These are phyloP conservation scores for Miltochrista miniata DNA, from an alignment of 2,888 invertebrate genomes.

Conservation along the genomic window DNA sequence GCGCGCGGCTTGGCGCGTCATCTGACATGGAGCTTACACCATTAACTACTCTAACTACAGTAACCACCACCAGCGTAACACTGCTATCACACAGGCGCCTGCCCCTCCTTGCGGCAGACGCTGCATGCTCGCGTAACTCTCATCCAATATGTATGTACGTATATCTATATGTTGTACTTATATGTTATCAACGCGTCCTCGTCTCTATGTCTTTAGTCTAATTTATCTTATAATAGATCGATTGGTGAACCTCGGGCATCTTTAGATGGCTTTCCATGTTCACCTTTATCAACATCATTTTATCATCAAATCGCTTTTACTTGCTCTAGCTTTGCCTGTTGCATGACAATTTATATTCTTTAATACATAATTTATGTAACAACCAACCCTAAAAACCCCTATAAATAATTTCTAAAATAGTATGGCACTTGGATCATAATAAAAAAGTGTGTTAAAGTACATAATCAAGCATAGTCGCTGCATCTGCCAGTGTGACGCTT, in stretches of 20 bases:
- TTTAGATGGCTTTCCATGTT: conserved; percentile 28
- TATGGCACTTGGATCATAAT: conserved; percentile 78
- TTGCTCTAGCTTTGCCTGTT: conserved; percentile 62
- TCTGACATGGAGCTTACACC: conserved; percentile 78
- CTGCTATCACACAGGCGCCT: conserved; percentile 58
- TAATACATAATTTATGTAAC: conserved; percentile 46
- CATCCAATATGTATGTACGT: conserved; percentile 18
- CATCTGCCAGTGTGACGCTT: conserved; percentile 78
- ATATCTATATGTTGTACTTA: conserved; percentile 17
- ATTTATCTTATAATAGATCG: conserved; percentile 22
- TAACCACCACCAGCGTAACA: conserved; percentile 67
- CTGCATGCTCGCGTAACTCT: conserved; percentile 42
- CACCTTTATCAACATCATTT: conserved; percentile 35
- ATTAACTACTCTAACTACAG: conserved; percentile 82
- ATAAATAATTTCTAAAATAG: conserved; percentile 72
- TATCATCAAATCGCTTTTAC: conserved; percentile 30
- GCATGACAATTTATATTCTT: conserved; percentile 64
- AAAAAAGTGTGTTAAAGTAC: conserved; percentile 60
- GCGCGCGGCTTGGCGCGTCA: conserved; percentile 56
- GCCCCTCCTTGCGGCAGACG: conserved; percentile 22
- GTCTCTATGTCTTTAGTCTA: conserved; percentile 22
- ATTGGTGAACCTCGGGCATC: conserved; percentile 30
- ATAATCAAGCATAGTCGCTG: conserved; percentile 68
- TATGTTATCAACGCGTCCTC: conserved; percentile 28
- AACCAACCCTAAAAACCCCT: conserved; percentile 57